A percentile compares a stretch with the other conserved stretches of the same genome.
Evolutionary conservation across 2,888 invertebrate genomes (phyloP).

Genomic region (Scelioninae gen. 1): DNA sequence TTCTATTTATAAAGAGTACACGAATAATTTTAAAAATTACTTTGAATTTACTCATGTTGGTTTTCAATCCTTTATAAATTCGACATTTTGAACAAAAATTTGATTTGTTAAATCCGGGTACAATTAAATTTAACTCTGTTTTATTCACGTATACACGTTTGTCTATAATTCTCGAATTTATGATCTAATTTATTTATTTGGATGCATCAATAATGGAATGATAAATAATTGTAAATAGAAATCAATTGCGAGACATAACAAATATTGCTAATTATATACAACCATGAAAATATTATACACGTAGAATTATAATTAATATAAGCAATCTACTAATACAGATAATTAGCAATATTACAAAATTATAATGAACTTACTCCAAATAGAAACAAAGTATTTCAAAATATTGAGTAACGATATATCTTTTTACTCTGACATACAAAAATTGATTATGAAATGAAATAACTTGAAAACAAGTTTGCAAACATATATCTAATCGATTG

Average conservation of each 20-base stretch:
- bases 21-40: too few relatives aligned
- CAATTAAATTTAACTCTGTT: too few relatives aligned
- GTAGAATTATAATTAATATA: not conserved
- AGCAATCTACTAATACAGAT: not conserved
- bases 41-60: too few relatives aligned
- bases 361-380: not conserved
- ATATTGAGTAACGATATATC: not conserved
- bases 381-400: too few relatives aligned
- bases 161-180: too few relatives aligned
- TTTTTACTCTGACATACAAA: slow-evolving; percentile 2
- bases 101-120: too few relatives aligned
- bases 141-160: too few relatives aligned
- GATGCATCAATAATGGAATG: not conserved
- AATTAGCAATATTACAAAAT: not conserved
- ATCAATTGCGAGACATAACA: slow-evolving; percentile 1
- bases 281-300: slow-evolving; percentile 17
- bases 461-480: slow-evolving; percentile 27
- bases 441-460: slow-evolving; percentile 15
- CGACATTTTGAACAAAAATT: too few relatives aligned
- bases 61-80: too few relatives aligned
- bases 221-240: slow-evolving; percentile 3
- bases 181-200: slow-evolving; percentile 10
- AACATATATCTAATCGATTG: slow-evolving; percentile 37
- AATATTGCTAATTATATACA: slow-evolving; percentile 24
- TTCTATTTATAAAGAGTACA: too few relatives aligned